phyloP scores from a whole-genome alignment of 2,888 invertebrate genomes.

The Punctoribates punctum region DNA sequence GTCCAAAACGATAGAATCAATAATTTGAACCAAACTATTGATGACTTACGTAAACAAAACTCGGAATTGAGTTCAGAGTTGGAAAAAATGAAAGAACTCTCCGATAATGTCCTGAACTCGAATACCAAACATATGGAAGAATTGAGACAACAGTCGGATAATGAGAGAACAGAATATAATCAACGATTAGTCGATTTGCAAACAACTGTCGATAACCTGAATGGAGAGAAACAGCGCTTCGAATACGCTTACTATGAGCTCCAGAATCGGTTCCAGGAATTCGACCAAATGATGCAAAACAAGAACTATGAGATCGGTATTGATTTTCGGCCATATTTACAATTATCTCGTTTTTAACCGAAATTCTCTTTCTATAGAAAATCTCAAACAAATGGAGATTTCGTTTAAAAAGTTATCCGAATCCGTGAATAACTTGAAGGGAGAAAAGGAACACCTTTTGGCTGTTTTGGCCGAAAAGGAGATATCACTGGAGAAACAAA shows the following conservation, averaged over 20 bases:
- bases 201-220: neutral
- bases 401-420: neutral
- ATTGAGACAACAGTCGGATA: neutral
- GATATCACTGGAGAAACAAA: neutral
- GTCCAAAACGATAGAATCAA: conserved; percentile 21
- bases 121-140: conserved; percentile 8
- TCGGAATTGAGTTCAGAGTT: neutral
- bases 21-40: conserved; percentile 20
- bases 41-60: conserved; percentile 12
- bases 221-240: neutral
- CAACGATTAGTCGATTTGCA: neutral
- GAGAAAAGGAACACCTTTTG: conserved; percentile 14
- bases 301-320: neutral
- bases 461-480: neutral
- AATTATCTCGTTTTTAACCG: neutral
- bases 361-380: neutral
- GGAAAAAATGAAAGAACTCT: neutral
- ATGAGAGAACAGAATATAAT: neutral
- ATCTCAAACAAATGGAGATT: neutral
- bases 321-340: neutral
- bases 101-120: neutral
- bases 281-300: neutral
- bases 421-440: neutral
- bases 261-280: neutral
- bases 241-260: neutral